These are phyloP conservation scores for Raja brachyura DNA, from an alignment of 2,113 vertebrate species.

Conservation along the genomic window DNA sequence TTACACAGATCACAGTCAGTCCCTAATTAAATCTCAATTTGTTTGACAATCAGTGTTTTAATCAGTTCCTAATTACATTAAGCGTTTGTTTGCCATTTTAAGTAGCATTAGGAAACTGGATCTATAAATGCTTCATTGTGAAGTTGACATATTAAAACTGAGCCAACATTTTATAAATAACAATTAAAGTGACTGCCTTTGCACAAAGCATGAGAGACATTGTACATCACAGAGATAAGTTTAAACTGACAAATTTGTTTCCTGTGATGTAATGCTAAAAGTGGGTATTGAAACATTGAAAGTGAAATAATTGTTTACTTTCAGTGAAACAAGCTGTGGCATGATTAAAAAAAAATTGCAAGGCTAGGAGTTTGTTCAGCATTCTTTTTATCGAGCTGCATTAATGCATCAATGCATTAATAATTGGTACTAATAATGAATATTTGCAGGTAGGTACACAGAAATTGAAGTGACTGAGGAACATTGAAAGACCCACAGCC, in stretches of 20 bases:
- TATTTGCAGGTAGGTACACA: neutral
- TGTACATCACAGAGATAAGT: neutral
- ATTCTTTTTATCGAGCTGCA: neutral
- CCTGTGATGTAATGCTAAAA: neutral
- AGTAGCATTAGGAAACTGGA: neutral
- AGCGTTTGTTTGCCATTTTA: neutral
- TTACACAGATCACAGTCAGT: neutral
- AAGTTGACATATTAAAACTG: neutral
- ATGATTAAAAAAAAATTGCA: neutral
- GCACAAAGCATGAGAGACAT: neutral
- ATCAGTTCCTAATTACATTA: neutral
- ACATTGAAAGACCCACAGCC: too few species aligned
- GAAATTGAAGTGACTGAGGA: too few species aligned
- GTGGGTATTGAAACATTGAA: neutral
- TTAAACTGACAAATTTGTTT: neutral
- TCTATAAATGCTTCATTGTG: neutral
- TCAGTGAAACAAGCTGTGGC: neutral
- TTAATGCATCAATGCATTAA: too few species aligned
- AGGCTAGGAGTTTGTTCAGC: neutral
- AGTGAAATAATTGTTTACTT: neutral
- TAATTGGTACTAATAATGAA: neutral
- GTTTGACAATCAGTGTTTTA: constrained; percentile 15
- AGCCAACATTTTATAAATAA: neutral
- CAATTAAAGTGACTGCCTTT: neutral
- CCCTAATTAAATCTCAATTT: constrained; percentile 17